phyloP scores from a whole-genome alignment of 1,140 invertebrate species.

The Brachionus plicatilis region DNA sequence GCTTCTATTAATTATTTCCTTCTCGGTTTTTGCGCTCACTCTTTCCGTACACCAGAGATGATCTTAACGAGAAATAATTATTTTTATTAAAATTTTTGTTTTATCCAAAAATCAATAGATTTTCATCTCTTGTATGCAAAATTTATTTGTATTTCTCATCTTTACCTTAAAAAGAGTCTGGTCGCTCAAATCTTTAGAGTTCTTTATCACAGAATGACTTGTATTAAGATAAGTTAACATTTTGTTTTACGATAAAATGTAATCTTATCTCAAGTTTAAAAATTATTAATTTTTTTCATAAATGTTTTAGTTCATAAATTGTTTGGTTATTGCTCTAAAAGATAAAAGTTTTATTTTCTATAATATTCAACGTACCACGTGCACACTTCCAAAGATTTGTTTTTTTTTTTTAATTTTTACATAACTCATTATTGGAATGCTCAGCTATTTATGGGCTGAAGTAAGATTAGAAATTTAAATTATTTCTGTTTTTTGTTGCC shows the following conservation, averaged over 20 bases:
- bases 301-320: neutral
- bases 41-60: neutral
- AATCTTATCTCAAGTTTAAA: neutral
- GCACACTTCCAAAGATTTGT: neutral
- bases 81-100: neutral
- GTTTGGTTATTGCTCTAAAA: neutral
- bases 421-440: neutral
- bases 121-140: neutral
- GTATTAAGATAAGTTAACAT: neutral
- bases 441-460: neutral
- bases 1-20: neutral
- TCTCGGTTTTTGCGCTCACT: neutral
- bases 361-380: neutral
- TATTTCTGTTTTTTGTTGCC: no score
- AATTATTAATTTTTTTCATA: neutral
- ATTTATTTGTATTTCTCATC: neutral
- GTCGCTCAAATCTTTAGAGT: neutral
- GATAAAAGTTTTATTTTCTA: neutral
- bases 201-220: neutral
- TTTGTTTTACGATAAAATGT: neutral
- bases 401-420: neutral
- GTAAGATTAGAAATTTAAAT: no score
- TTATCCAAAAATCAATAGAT: neutral
- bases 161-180: neutral
- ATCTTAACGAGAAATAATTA: neutral